Evolutionary conservation across 2,888 invertebrate species (phyloP).

Genomic region (Megamerina dolium): DNA sequence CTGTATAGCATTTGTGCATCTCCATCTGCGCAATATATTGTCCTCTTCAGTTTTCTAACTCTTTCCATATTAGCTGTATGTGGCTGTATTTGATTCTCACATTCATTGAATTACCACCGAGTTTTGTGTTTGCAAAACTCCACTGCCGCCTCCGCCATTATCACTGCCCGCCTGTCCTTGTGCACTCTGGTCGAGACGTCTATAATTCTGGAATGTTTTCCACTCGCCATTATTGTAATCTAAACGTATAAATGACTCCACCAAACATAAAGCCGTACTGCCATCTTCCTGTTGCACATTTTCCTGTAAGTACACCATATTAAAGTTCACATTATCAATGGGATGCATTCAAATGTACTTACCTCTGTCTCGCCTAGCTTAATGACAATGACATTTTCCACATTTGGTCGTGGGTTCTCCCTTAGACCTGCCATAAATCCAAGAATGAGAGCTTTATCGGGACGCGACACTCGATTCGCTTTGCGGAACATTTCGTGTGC

Average conservation of each 20-base stretch:
- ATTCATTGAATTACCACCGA: conserved; percentile 37
- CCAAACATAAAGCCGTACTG: conserved; percentile 55
- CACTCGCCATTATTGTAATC: conserved; percentile 97
- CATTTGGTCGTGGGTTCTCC: conserved; percentile 95
- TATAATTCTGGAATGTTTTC: conserved; percentile 88
- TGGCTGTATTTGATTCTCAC: conserved; percentile 2
- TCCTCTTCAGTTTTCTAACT: no score
- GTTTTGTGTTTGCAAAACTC: conserved; percentile 35
- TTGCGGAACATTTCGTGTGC: conserved; percentile 97
- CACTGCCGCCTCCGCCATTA: conserved; percentile 21
- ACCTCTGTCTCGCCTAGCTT: conserved; percentile 81
- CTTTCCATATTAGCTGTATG: no score
- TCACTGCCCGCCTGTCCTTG: conserved; percentile 26
- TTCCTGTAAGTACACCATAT: conserved; percentile 57
- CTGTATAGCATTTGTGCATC: no score
- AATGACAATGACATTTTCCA: conserved; percentile 93
- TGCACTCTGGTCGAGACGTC: conserved; percentile 59
- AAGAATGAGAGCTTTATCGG: conserved; percentile 94
- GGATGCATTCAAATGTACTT: conserved; percentile 28
- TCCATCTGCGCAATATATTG: no score
- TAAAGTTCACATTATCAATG: conserved; percentile 1
- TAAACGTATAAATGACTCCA: conserved; percentile 96
- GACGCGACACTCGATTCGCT: conserved; percentile 91
- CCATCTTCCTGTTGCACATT: conserved; percentile 82
- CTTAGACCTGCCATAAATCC: conserved; percentile 99